Evolutionary conservation across 2,888 invertebrate genomes (phyloP), one percentile per base, ranked within the genome.

Genomic region (Mythimna pallens): DNA sequence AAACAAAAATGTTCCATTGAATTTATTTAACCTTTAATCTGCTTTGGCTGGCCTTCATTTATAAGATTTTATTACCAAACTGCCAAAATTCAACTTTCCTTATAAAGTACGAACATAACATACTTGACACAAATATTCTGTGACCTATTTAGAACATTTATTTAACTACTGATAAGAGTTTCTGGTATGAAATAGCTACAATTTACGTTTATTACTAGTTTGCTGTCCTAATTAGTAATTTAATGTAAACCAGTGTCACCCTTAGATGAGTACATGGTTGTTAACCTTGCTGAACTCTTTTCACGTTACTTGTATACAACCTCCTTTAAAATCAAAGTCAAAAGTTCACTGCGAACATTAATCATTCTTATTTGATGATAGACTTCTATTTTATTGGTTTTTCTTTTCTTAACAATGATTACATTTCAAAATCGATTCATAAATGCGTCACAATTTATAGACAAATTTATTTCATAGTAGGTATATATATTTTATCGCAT

Each of bases 231-330:
- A 73, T 70, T 85, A 59, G 73, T 75, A 71, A 74, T 75, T 82
- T 70, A 73, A 85, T 80, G 68, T 79, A 9, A 75, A 75, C 67
- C 80, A 83, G 50, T 79, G 84, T 73, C 78, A 63, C 58, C 69
- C 66, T 57, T 71, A 72, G 66, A 80, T 73, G 81, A 82, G 64
- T 71, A 40, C 66, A 50, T 78, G 52, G 64, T 70, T 69, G 66
- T 65, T 80, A 55, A 76, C 84, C 83, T 84, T 76, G 76, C 17
- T 54, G 22, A 62, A 65, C 59, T 77, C 66, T 68, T 70, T 80
- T 70, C 74, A 70, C 40, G 68, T 73, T 67, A 36, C 66, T 68
- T 65, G n/a, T 62, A 54, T 36, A 43, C 70, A 73, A 70, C 71
- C 63, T 70, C 63, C 47, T 81, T 67, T 67, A 63, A 62, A 73